Evolutionary conservation across 2,888 invertebrate species (phyloP), one percentile per base, ranked within the genome.

Genomic region (Helleia helle): DNA sequence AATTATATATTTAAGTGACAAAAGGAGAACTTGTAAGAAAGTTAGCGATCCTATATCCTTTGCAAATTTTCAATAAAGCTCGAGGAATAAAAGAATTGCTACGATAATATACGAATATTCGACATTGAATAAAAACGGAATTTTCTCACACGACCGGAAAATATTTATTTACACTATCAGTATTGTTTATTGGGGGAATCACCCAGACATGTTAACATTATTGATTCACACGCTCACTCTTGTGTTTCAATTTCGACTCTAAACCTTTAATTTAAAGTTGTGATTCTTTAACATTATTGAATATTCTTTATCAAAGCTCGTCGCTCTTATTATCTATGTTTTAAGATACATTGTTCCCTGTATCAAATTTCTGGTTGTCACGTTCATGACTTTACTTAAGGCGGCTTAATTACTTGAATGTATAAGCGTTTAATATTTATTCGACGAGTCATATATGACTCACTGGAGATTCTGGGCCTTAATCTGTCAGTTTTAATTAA

Each of bases 381-480:
- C 40, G 30, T 22, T 43, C 22, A 22, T 39, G 43, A 36, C 34
- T 45, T 49, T 49, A 39, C 47, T 38, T 43, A 41, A 45, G 52
- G 44, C 46, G 47, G 48, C 51, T 58, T 56, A 58, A 59, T 56
- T 55, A 57, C 46, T 51, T 48, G 54, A 59, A 56, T 56, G 55
- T 55, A 55, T 49, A 54, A 56, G 44, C 28, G 38, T 44, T 45
- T 51, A 57, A 59, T 52, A 52, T 52, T 54, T 52, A 45, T 49
- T 11, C 22, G 37, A 51, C 49, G 54, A 54, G 24, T 49, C 45
- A 48, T 31, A 26, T 5, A 8, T 22, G 22, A 22, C 22, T 22
- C 22, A 22, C 8, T 22, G 8, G 22, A 8, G 22, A 8, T 22
- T 5, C 22, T 22, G 8, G 22, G 6, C 22, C 22, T 5, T 3